phyloP scores from a whole-genome alignment of 2,797 vertebrate species.

The Atherinosoma microstoma region DNA sequence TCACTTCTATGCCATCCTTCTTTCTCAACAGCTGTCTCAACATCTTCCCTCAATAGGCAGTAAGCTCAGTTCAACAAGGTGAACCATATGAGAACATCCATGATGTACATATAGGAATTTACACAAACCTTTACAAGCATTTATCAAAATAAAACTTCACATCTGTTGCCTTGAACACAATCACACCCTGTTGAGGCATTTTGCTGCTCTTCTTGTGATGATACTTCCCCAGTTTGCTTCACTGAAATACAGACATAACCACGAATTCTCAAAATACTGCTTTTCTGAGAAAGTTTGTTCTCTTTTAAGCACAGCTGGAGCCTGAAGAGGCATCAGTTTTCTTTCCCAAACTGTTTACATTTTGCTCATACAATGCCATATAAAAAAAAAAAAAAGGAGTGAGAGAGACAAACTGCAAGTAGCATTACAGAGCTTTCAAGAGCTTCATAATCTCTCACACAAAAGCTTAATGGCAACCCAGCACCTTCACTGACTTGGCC shows the following conservation, averaged over 20 bases:
- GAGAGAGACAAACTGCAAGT: conserved; percentile 3
- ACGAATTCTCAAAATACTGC: conserved; percentile 1
- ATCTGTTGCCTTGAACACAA: not conserved
- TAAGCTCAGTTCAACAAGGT: conserved; percentile 43
- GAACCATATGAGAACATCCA: conserved; percentile 17
- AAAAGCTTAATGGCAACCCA: conserved; percentile 6
- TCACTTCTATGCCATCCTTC: conserved; percentile 34
- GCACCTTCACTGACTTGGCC: conserved; percentile 12
- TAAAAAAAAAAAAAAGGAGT: conserved; percentile 2
- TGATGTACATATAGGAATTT: not conserved
- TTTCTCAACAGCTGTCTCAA: conserved; percentile 35
- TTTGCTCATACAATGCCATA: conserved; percentile 11
- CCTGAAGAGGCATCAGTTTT: conserved; percentile 3
- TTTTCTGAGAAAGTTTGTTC: conserved; percentile 26
- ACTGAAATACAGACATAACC: conserved; percentile 28
- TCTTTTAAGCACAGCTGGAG: conserved; percentile 19
- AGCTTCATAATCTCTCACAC: conserved; percentile 19
- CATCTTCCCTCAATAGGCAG: conserved; percentile 20
- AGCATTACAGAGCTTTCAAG: conserved; percentile 5
- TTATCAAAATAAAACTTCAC: not conserved
- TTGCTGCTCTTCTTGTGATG: conserved; percentile 22
- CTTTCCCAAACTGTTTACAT: conserved; percentile 30
- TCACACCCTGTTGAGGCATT: not conserved
- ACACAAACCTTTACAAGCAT: not conserved
- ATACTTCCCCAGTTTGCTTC: not conserved